A percentile compares a stretch with the other conserved stretches of the same genome.
phyloP scores from a whole-genome alignment of 1,140 invertebrate species.

The Acromyrmex heyeri region DNA sequence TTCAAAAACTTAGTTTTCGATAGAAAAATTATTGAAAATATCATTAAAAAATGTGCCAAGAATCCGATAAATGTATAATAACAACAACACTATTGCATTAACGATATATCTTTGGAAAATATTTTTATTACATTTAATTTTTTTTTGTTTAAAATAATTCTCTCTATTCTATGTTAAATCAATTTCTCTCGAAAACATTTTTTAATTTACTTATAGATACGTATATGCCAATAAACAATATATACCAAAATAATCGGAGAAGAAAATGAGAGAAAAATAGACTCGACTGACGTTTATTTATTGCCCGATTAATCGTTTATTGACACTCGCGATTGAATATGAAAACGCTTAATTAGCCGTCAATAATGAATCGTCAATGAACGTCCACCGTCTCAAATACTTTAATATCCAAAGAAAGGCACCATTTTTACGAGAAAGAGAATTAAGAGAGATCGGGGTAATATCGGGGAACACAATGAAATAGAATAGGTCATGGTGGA shows the following conservation, averaged over 20 bases:
- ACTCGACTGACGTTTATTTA: background rate
- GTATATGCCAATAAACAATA: background rate
- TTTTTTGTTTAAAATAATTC: background rate
- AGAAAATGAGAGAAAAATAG: conserved; percentile 29
- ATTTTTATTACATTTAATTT: background rate
- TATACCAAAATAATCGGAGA: background rate
- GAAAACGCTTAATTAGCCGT: conserved; percentile 23
- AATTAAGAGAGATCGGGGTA: conserved; percentile 6
- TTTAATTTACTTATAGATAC: background rate
- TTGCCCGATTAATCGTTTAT: conserved; percentile 32
- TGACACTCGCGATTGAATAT: conserved; percentile 23
- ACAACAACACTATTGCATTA: background rate
- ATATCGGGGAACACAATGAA: conserved; percentile 61
- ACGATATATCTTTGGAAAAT: background rate
- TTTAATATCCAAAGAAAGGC: background rate
- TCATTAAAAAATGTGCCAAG: background rate
- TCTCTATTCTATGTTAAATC: background rate
- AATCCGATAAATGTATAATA: background rate
- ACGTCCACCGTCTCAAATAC: background rate
- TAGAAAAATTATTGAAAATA: background rate
- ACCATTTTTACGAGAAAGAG: conserved; percentile 16
- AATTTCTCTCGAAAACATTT: background rate
- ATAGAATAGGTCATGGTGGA: conserved; percentile 68
- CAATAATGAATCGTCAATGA: conserved; percentile 15
- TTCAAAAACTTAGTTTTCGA: background rate